Conservation (phyloP, 1,140 invertebrate species). For the Platyscapa corneri region DNA sequence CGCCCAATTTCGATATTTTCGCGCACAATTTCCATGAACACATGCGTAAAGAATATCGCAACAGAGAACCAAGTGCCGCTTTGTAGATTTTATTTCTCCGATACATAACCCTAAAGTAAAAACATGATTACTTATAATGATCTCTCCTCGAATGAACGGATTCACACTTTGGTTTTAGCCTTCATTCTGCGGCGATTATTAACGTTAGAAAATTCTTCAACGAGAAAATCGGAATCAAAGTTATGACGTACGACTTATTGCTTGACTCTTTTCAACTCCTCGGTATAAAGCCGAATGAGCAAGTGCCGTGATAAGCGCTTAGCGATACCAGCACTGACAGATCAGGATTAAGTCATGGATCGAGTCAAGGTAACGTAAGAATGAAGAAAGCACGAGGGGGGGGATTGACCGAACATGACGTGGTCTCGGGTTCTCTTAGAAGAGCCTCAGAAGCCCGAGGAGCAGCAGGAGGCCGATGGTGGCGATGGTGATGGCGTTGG, state of each 20-base stretch:
- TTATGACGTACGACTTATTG: background rate
- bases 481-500: background rate
- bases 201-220: background rate
- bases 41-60: background rate
- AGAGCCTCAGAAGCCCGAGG: slow-evolving; percentile 17
- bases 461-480: background rate
- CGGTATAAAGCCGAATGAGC: background rate
- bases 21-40: background rate
- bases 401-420: background rate
- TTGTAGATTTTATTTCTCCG: slow-evolving; percentile 2
- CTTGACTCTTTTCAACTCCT: background rate
- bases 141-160: background rate
- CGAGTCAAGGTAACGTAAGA: slow-evolving; percentile 24
- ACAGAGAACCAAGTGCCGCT: background rate
- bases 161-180: background rate
- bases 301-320: background rate
- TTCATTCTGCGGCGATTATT: background rate
- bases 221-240: background rate
- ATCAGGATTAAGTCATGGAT: too few relatives aligned
- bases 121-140: background rate
- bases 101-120: background rate
- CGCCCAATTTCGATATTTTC: background rate
- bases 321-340: too few relatives aligned
- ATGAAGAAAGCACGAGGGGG: slow-evolving; percentile 22
- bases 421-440: background rate